Conservation (phyloP, 1,140 invertebrate genomes). For the Telenomus remus region DNA sequence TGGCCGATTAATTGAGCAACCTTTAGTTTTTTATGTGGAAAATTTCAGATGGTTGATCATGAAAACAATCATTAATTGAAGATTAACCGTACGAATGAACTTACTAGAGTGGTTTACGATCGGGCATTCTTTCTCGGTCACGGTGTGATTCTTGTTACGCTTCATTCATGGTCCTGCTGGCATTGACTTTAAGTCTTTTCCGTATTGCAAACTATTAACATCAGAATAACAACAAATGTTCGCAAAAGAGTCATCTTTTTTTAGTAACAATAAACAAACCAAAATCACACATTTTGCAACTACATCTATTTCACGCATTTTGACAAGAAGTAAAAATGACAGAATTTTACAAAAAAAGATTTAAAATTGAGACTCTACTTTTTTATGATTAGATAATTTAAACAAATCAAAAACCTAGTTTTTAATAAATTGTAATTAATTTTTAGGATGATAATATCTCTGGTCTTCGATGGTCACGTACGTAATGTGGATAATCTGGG, state of each 20-base stretch:
- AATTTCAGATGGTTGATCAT: not conserved
- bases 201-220: not conserved
- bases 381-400: no score
- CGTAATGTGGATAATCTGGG: slow-evolving; percentile 88
- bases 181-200: not conserved
- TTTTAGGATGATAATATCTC: slow-evolving; percentile 85
- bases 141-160: slow-evolving; percentile 2
- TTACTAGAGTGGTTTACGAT: not conserved
- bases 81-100: not conserved
- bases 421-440: no score
- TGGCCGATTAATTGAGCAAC: no score
- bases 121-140: slow-evolving; percentile 1
- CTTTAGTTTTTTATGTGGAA: no score
- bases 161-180: slow-evolving; percentile 4
- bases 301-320: no score
- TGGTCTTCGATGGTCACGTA: slow-evolving; percentile 91
- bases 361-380: no score
- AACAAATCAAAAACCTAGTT: no score
- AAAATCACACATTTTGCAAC: no score
- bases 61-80: not conserved
- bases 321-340: no score
- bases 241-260: no score
- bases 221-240: not conserved
- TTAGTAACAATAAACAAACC: no score
- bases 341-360: no score